Evolutionary conservation across 2,888 invertebrate species (phyloP).

Genomic region (Drosophila nr. medialis): DNA sequence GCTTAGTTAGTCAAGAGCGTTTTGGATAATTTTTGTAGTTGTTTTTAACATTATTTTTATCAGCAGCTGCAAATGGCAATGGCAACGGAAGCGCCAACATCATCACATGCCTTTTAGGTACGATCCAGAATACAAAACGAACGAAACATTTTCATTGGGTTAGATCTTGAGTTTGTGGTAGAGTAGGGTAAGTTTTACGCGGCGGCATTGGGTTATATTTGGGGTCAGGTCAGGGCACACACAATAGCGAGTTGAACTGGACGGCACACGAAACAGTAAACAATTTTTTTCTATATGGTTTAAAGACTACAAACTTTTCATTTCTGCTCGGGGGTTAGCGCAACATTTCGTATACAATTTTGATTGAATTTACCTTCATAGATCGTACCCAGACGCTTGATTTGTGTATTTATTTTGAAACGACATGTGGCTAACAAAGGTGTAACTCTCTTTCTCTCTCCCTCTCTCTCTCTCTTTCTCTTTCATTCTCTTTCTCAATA

Average conservation of each 20-base stretch:
- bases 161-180: constrained; percentile 24
- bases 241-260: constrained; percentile 18
- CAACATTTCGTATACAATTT: constrained; percentile 68
- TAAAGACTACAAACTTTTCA: constrained; percentile 74
- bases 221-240: not conserved
- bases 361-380: constrained; percentile 84
- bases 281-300: constrained; percentile 43
- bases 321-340: constrained; percentile 71
- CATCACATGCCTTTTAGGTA: constrained; percentile 83
- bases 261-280: constrained; percentile 46
- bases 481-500: constrained; percentile 43
- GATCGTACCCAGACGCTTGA: constrained; percentile 84
- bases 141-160: constrained; percentile 43
- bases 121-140: constrained; percentile 82
- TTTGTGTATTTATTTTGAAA: constrained; percentile 5
- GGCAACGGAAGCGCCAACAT: constrained; percentile 17
- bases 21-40: constrained; percentile 12
- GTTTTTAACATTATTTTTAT: constrained; percentile 42
- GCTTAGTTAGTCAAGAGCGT: constrained; percentile 62
- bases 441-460: constrained; percentile 51
- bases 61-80: constrained; percentile 36
- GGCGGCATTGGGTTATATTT: constrained; percentile 12
- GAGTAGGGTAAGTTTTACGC: constrained; percentile 11
- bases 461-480: constrained; percentile 39
- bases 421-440: constrained; percentile 57